Conservation (phyloP, 2,888 invertebrate genomes). For the Leptogaster cylindrica region DNA sequence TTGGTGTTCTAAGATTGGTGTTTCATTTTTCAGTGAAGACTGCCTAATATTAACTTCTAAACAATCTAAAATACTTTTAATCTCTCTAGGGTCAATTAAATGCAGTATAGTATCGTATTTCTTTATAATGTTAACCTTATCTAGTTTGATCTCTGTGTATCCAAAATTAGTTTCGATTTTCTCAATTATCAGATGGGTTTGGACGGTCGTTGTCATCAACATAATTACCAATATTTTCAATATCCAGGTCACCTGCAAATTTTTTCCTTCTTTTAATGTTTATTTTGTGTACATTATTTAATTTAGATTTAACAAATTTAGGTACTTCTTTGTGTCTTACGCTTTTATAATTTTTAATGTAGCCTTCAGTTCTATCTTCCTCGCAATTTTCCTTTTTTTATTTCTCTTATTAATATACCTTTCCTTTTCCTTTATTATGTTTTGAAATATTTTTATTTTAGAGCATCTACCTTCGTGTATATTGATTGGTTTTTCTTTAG, state of each 20-base stretch:
- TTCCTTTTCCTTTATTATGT: too few relatives aligned
- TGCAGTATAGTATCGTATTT: constrained; percentile 34
- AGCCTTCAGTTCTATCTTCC: too few relatives aligned
- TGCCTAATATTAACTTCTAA: neutral
- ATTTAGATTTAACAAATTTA: too few relatives aligned
- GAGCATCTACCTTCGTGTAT: constrained; percentile 16
- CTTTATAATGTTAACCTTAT: constrained; percentile 22
- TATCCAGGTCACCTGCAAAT: constrained; percentile 42
- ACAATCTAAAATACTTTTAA: constrained; percentile 1
- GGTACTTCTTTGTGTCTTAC: too few relatives aligned
- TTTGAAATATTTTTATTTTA: neutral
- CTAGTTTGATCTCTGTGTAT: constrained; percentile 41
- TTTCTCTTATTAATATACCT: too few relatives aligned
- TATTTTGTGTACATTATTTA: too few relatives aligned
- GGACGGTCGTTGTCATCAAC: neutral
- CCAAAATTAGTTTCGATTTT: constrained; percentile 36
- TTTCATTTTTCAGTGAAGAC: neutral
- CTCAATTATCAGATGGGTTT: constrained; percentile 30
- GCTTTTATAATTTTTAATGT: too few relatives aligned
- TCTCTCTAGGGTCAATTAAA: constrained; percentile 23
- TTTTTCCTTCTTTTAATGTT: constrained; percentile 46
- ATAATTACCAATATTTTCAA: constrained; percentile 12
- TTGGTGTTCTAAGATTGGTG: neutral
- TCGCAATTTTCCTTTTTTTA: too few relatives aligned
- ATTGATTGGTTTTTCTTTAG: constrained; percentile 32